A percentile compares a stretch with the other conserved stretches of the same genome.
These are phyloP conservation scores for Didymodactylos carnosus DNA, from an alignment of 2,888 invertebrate genomes.

Conservation along the genomic window DNA sequence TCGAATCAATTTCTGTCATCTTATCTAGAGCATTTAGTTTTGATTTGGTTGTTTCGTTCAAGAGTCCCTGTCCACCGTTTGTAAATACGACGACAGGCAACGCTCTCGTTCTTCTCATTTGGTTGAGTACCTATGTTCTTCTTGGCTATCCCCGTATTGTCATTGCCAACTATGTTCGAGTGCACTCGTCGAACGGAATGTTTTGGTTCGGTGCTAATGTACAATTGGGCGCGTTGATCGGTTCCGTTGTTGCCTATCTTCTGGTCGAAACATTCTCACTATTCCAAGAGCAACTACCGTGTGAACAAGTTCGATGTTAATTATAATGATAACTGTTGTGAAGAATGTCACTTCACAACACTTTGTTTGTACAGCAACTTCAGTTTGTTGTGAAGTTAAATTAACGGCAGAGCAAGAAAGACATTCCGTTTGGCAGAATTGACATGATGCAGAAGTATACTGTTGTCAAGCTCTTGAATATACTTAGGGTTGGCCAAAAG, in stretches of 20 bases:
- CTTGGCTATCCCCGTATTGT: neutral
- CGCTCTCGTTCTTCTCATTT: neutral
- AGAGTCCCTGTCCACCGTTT: neutral
- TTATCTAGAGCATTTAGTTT: neutral
- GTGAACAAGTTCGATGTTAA: neutral
- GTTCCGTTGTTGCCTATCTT: neutral
- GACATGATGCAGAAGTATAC: too few species aligned
- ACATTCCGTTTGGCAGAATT: too few species aligned
- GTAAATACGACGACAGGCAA: neutral
- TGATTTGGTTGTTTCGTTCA: neutral
- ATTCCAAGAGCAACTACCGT: neutral
- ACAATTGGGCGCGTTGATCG: neutral
- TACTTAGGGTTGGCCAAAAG: too few species aligned
- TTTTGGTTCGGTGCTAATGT: neutral
- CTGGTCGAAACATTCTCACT: neutral
- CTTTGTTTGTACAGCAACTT: too few species aligned
- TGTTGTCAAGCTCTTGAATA: too few species aligned
- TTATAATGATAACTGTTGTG: too few species aligned
- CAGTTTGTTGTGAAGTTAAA: too few species aligned
- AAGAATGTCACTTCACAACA: too few species aligned
- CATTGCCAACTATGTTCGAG: neutral
- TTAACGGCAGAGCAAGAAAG: too few species aligned
- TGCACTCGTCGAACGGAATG: neutral
- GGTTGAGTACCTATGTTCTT: neutral
- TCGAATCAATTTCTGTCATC: too few species aligned